Conservation (phyloP, 2,797 vertebrate genomes). For the Eospalax fontanierii region DNA sequence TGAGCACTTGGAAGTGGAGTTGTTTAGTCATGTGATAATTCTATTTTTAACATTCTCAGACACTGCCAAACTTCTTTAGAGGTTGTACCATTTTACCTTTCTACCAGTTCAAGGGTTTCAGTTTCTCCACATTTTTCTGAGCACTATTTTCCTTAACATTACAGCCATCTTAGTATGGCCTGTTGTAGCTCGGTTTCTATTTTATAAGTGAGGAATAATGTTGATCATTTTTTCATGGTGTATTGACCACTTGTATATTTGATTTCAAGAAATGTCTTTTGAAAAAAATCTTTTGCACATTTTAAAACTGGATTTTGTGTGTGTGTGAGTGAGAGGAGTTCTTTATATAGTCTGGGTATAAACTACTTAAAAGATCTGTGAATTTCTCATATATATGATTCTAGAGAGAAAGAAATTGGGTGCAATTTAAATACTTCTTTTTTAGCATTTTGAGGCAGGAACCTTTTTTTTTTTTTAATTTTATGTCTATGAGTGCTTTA, state of each 20-base stretch:
- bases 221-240: not conserved
- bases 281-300: constrained; percentile 41
- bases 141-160: not conserved
- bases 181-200: not conserved
- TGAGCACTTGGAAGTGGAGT: not conserved
- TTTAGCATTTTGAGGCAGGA: not conserved
- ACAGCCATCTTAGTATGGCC: not conserved
- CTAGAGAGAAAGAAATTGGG: constrained; percentile 21
- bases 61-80: not conserved
- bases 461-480: no score
- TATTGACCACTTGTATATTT: not conserved
- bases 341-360: constrained; percentile 22
- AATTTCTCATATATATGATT: constrained; percentile 21
- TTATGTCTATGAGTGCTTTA: no score
- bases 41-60: constrained; percentile 24
- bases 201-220: not conserved
- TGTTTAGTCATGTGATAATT: not conserved
- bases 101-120: not conserved
- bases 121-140: not conserved
- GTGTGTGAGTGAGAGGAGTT: not conserved
- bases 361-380: constrained; percentile 18
- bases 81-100: constrained; percentile 13
- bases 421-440: not conserved
- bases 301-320: constrained; percentile 51
- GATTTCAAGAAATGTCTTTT: constrained; percentile 29